phyloP scores from a whole-genome alignment of 1,140 invertebrate species.

The Drosophila miranda region DNA sequence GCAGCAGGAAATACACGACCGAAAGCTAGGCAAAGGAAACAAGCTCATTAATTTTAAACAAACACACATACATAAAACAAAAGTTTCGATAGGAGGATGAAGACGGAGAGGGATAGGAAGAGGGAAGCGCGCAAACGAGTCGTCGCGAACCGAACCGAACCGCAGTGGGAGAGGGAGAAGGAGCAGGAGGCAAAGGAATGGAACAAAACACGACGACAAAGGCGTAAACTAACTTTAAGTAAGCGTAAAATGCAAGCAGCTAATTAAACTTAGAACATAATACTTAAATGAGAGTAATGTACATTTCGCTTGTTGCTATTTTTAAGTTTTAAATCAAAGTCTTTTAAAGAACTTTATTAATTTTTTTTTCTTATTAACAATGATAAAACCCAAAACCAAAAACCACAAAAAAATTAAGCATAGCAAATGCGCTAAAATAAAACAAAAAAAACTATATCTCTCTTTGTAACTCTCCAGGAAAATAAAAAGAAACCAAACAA shows the following conservation, averaged over 20 bases:
- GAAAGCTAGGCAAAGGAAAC: constrained; percentile 51
- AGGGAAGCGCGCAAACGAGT: constrained; percentile 3
- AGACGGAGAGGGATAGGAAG: neutral
- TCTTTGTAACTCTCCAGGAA: constrained; percentile 60
- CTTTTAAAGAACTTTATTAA: constrained; percentile 80
- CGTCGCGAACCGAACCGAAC: neutral
- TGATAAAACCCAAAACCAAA: constrained; percentile 45
- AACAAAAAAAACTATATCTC: constrained; percentile 40
- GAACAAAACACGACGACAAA: constrained; percentile 51
- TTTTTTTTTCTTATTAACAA: constrained; percentile 74
- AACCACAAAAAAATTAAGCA: constrained; percentile 30
- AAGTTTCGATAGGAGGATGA: constrained; percentile 21
- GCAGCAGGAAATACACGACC: constrained; percentile 23
- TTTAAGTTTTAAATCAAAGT: constrained; percentile 81
- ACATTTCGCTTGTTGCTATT: constrained; percentile 81
- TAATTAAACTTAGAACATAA: constrained; percentile 52
- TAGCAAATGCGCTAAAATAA: constrained; percentile 53
- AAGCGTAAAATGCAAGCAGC: constrained; percentile 47
- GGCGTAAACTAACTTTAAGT: constrained; percentile 61
- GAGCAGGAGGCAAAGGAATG: constrained; percentile 14
- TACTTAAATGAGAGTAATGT: constrained; percentile 65
- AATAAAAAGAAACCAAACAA: neutral
- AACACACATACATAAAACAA: constrained; percentile 3
- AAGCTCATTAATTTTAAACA: constrained; percentile 70
- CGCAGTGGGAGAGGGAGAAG: constrained; percentile 11